Evolutionary conservation across 2,113 vertebrate species (phyloP).

Genomic region (Eptesicus fuscus): DNA sequence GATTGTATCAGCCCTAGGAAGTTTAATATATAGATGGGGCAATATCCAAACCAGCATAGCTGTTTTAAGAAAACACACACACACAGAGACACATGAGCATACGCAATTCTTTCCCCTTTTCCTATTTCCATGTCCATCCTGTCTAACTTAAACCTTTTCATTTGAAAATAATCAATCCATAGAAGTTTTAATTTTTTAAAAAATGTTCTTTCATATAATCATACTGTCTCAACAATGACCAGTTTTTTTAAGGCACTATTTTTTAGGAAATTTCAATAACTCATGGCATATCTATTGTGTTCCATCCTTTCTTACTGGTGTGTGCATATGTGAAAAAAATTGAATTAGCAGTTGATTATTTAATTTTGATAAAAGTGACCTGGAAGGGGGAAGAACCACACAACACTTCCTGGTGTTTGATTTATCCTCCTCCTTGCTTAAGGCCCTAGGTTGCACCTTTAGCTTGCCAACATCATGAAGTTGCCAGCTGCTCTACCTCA

Average conservation of each 20-base stretch:
- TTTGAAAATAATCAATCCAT: constrained; percentile 20
- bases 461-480: neutral
- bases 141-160: neutral
- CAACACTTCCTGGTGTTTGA: neutral
- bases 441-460: neutral
- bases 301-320: neutral
- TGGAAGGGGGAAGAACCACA: neutral
- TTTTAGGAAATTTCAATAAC: constrained; percentile 44
- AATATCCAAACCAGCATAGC: neutral
- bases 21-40: neutral
- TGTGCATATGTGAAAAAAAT: neutral
- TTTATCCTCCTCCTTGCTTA: neutral
- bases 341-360: neutral
- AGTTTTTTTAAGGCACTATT: constrained; percentile 21
- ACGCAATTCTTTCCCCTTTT: neutral
- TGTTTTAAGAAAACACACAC: neutral
- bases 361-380: constrained; percentile 32
- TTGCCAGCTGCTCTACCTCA: neutral
- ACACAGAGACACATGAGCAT: neutral
- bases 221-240: neutral
- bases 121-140: neutral
- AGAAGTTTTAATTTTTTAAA: neutral
- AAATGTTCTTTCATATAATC: neutral
- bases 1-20: neutral
- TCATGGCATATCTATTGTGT: neutral